Evolutionary conservation across 1,140 invertebrate genomes (phyloP).

Genomic region (Oedothorax gibbosus): DNA sequence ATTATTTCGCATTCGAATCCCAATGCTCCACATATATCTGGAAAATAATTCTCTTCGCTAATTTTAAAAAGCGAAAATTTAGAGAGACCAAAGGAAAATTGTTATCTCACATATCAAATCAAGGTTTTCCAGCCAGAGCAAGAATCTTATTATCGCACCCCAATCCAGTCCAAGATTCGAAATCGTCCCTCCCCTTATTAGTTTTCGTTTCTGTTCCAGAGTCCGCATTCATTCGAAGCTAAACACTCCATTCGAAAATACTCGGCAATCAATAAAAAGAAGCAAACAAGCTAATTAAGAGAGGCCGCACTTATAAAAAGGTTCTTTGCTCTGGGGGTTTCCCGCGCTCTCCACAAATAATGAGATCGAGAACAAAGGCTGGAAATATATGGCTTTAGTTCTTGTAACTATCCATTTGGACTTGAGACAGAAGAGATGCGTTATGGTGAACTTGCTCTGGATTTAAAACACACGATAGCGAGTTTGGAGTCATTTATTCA

Average conservation of each 20-base stretch:
- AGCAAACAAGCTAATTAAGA: slow-evolving; percentile 31
- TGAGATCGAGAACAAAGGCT: slow-evolving; percentile 10
- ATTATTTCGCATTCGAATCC: no score
- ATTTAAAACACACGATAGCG: slow-evolving; percentile 48
- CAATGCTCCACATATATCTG: no score
- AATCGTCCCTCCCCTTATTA: no score
- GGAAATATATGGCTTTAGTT: slow-evolving; percentile 37
- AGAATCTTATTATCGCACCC: no score
- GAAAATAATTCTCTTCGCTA: no score
- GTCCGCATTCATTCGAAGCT: background rate
- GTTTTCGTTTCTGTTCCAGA: no score
- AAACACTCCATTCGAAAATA: slow-evolving; percentile 23
- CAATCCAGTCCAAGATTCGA: no score
- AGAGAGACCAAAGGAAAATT: no score
- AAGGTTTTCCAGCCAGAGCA: no score
- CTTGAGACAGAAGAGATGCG: slow-evolving; percentile 31
- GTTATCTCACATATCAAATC: no score
- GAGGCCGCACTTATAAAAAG: slow-evolving; percentile 20
- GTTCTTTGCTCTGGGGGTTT: slow-evolving; percentile 22
- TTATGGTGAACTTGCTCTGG: slow-evolving; percentile 35
- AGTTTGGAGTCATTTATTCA: slow-evolving; percentile 55
- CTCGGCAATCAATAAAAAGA: slow-evolving; percentile 33
- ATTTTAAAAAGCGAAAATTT: no score
- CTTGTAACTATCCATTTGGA: slow-evolving; percentile 28
- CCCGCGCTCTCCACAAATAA: slow-evolving; percentile 21